Evolutionary conservation across 2,113 vertebrate genomes (phyloP), one percentile per base, ranked within the genome.

Genomic region (Zosterops lateralis): DNA sequence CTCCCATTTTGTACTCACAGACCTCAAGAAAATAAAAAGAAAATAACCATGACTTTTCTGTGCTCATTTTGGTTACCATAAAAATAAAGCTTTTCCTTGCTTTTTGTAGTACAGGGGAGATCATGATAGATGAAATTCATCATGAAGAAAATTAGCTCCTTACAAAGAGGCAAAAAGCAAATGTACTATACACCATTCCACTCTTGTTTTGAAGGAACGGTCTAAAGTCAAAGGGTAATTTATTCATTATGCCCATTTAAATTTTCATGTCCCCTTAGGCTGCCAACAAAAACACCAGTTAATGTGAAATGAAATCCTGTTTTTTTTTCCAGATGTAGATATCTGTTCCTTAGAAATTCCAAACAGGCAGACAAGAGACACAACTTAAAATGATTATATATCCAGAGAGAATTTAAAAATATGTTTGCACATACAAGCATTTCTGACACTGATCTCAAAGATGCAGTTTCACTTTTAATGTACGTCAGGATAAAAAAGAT

Each of bases 31-130:
- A 8, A 73, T 7, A 24, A 62, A 20, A 79, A 60, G 20, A 71
- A 87, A 71, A 65, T 3, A 40, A 26, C 9, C 0, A 0, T 7
- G 16, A 65, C 21, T 82, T 36, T 17, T 53, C 29, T 1, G 0
- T 2, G 14, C 9, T 75, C n/a, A 32, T 78, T 89, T 45, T 25
- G 20, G 21, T 54, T 57, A 32, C 3, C 10, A 56, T 14, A 31
- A 56, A 84, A 66, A 51, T 16, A 25, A 45, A 66, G 16, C 1
- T 73, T 54, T 61, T 26, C 26, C 50, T 50, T n/a, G 14, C 20
- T 25, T 72, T 71, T 38, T 65, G 6, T 32, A 64, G 61, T 15
- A 56, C 9, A 62, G 34, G 21, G 14, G 24, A 65, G 24, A 82
- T 28, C 8, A 28, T 0, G 7, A 61, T 7, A 3, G 18, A 80